phyloP scores from a whole-genome alignment of 1,140 invertebrate species.

The Drosophila simulans region DNA sequence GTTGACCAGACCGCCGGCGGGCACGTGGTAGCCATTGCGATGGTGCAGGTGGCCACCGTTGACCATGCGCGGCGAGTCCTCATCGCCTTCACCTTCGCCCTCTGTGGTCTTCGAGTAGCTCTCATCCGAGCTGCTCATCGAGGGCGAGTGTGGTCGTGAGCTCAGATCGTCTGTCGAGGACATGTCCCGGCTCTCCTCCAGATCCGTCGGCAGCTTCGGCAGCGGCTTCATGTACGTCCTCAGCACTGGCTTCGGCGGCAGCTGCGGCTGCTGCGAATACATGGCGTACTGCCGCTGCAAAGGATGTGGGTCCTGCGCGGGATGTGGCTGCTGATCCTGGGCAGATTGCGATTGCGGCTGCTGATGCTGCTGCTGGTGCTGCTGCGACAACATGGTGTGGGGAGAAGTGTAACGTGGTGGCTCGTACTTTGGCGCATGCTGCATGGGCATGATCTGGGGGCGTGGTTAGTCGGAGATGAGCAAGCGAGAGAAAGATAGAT shows the following conservation, averaged over 20 bases:
- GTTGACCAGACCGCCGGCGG: conserved; percentile 53
- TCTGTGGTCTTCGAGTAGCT: conserved; percentile 91
- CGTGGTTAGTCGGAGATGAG: conserved; percentile 48
- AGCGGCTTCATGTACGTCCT: conserved; percentile 86
- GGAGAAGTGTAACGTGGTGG: conserved; percentile 85
- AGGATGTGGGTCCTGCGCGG: conserved; percentile 45
- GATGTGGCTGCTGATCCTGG: conserved; percentile 56
- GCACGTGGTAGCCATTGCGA: conserved; percentile 42
- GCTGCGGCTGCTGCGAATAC: conserved; percentile 80
- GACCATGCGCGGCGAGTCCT: conserved; percentile 80
- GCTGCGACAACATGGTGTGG: conserved; percentile 85
- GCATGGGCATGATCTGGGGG: conserved; percentile 80
- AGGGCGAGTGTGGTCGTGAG: conserved; percentile 91
- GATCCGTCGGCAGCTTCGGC: conserved; percentile 85
- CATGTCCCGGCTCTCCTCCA: conserved; percentile 83
- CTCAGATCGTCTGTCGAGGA: conserved; percentile 92
- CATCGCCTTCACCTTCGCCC: conserved; percentile 71
- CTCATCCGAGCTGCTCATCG: conserved; percentile 92
- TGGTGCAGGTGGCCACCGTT: conserved; percentile 60
- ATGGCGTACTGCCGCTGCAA: conserved; percentile 77
- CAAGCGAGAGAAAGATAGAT: conserved; percentile 39
- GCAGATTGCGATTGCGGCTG: conserved; percentile 37
- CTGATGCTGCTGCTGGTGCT: conserved; percentile 80
- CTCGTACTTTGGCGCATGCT: conserved; percentile 84
- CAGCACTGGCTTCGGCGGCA: conserved; percentile 46